phyloP scores from a whole-genome alignment of 2,797 vertebrate genomes.

The Anableps anableps region DNA sequence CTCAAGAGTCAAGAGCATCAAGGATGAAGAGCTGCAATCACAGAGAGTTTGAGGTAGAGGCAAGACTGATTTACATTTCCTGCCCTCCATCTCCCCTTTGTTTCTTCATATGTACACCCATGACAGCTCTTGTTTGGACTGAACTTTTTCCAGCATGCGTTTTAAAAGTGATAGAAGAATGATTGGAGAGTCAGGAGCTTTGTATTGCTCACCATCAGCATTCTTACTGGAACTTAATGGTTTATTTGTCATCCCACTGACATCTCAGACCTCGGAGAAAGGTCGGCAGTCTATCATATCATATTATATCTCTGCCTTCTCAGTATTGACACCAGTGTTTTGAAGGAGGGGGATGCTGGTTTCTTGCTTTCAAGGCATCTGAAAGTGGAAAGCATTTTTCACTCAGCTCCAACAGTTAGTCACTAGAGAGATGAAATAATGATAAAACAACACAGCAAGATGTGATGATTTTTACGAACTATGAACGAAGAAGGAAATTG shows the following conservation, averaged over 20 bases:
- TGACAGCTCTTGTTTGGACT: constrained; percentile 9
- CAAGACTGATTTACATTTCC: constrained; percentile 2
- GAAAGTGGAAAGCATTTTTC: constrained; percentile 52
- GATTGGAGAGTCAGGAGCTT: constrained; percentile 21
- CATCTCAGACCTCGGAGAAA: constrained; percentile 72
- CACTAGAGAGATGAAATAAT: constrained; percentile 47
- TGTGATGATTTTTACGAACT: constrained; percentile 35
- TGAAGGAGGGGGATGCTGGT: constrained; percentile 14
- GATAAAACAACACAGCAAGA: constrained; percentile 46
- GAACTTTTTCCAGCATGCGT: constrained; percentile 3
- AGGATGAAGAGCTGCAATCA: not conserved
- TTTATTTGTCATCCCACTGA: constrained; percentile 79
- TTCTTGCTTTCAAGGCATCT: constrained; percentile 42
- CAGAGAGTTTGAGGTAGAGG: not conserved
- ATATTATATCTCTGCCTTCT: constrained; percentile 64
- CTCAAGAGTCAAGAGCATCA: not conserved
- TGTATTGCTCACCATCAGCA: constrained; percentile 70
- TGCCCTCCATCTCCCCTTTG: constrained; percentile 7
- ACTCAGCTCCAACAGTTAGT: constrained; percentile 45
- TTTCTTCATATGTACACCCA: not conserved
- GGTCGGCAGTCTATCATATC: constrained; percentile 79
- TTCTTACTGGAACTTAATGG: constrained; percentile 62
- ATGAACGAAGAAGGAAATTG: constrained; percentile 13
- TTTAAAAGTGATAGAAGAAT: constrained; percentile 26
- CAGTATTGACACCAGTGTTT: constrained; percentile 70